These are phyloP conservation scores for Masticophis lateralis DNA, from an alignment of 2,797 vertebrate genomes.

Conservation along the genomic window DNA sequence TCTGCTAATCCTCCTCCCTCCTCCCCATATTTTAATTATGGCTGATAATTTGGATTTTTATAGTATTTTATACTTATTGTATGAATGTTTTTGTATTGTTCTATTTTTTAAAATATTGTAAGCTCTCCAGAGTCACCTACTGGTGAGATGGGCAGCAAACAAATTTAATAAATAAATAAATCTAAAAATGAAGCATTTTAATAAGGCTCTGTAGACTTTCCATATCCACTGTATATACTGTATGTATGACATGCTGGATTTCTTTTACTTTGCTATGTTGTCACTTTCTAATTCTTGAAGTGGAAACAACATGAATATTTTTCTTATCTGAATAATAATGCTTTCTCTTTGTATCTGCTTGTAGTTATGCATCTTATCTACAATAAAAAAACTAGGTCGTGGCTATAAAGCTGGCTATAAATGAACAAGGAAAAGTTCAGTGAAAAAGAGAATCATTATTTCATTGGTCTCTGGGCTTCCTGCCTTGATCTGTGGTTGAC, in stretches of 20 bases:
- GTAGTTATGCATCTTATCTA: background rate
- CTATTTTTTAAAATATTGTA: background rate
- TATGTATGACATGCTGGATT: background rate
- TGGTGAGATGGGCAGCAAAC: background rate
- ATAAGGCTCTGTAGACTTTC: background rate
- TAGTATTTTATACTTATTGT: background rate
- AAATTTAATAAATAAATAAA: background rate
- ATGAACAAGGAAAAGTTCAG: background rate
- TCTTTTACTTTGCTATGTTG: conserved; percentile 12
- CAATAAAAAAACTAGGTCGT: background rate
- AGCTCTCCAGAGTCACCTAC: background rate
- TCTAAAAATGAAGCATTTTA: background rate
- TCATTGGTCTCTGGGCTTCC: background rate
- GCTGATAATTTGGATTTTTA: background rate
- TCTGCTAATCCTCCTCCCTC: background rate
- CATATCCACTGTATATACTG: background rate
- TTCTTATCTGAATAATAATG: conserved; percentile 15
- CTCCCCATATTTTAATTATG: background rate
- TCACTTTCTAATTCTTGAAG: background rate
- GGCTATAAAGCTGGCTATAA: background rate
- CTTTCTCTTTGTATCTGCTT: background rate
- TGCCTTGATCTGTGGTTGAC: background rate
- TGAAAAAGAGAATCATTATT: background rate
- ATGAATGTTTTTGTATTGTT: background rate
- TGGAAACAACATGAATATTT: background rate